phyloP scores from a whole-genome alignment of 2,797 vertebrate genomes.

The Sebastes minor region DNA sequence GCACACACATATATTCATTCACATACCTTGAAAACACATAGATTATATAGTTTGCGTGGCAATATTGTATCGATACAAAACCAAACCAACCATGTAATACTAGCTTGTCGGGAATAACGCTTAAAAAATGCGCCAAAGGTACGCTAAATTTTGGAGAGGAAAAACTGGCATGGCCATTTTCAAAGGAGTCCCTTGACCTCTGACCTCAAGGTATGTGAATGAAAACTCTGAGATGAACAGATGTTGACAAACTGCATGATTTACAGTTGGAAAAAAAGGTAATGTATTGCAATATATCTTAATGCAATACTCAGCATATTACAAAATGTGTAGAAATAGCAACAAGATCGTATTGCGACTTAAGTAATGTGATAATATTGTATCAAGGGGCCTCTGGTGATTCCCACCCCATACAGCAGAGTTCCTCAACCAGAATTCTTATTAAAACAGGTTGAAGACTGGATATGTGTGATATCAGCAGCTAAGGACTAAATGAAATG shows the following conservation, averaged over 20 bases:
- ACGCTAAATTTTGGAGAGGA: no score
- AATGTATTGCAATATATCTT: no score
- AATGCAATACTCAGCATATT: background rate
- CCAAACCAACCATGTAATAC: no score
- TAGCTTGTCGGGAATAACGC: no score
- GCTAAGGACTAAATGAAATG: background rate
- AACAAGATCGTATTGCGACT: background rate
- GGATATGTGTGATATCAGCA: background rate
- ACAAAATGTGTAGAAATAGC: background rate
- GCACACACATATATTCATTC: background rate
- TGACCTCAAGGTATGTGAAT: background rate
- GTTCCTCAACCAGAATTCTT: background rate
- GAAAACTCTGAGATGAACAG: background rate
- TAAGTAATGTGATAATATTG: background rate
- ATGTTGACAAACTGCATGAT: background rate
- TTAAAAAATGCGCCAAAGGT: no score
- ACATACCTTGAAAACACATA: background rate
- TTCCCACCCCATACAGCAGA: background rate
- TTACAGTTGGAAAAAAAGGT: no score
- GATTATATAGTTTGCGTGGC: no score
- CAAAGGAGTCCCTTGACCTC: no score
- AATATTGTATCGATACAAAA: no score
- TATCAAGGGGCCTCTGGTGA: background rate
- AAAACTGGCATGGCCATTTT: no score
- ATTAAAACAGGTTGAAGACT: no score